phyloP scores from a whole-genome alignment of 2,113 vertebrate species.

The Struthidea cinerea region DNA sequence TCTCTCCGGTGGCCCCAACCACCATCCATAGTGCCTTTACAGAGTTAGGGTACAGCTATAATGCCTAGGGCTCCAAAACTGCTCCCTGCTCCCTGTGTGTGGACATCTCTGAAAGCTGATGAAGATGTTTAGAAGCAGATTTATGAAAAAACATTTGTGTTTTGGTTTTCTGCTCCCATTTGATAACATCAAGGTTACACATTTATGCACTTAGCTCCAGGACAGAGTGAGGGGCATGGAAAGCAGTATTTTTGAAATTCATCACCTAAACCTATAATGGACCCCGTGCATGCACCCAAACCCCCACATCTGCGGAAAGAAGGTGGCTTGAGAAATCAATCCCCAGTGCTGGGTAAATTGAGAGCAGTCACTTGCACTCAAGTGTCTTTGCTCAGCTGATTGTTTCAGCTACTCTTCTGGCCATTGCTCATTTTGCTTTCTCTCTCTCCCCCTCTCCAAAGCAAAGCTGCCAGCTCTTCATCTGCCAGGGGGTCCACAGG shows the following conservation, averaged over 20 bases:
- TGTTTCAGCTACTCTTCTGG: neutral
- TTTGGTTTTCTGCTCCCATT: neutral
- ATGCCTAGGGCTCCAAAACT: neutral
- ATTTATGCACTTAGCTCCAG: neutral
- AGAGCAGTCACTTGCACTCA: neutral
- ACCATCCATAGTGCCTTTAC: neutral
- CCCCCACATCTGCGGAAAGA: neutral
- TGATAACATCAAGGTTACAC: neutral
- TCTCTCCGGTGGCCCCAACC: neutral
- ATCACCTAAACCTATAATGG: rapidly evolving
- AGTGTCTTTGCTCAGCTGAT: neutral
- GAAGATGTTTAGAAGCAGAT: neutral
- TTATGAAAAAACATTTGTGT: neutral
- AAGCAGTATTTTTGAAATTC: neutral
- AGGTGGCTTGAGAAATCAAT: neutral
- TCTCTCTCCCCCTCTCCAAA: neutral
- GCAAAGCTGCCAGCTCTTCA: neutral
- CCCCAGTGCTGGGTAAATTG: neutral
- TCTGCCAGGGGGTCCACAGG: neutral
- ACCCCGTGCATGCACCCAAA: neutral
- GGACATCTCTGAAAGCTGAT: neutral
- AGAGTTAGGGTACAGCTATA: neutral
- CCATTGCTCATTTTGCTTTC: neutral
- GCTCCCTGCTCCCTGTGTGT: neutral
- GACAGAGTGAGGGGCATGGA: neutral